Evolutionary conservation across 2,888 invertebrate species (phyloP), one percentile per base, ranked within the genome.

Genomic region (Aleiodes alternator): DNA sequence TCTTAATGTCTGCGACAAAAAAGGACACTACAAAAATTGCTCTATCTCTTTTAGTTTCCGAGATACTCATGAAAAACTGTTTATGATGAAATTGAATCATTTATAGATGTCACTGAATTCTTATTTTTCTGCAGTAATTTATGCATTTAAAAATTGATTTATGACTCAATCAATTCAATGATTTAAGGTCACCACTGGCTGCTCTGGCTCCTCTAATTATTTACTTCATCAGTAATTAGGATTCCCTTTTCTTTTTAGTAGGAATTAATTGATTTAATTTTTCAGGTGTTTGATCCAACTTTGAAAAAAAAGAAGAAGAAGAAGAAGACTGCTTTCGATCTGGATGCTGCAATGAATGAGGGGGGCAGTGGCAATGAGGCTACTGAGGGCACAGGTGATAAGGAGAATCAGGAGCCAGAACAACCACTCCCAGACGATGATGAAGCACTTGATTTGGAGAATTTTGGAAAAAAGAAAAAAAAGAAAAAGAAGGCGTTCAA

Each of bases 251-350:
- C n/a, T n/a, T 23, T 23, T 23, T 1, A 23, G 2, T 23, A 23
- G 23, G 23, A 23, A 72, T 70, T 34, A 38, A 38, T 55, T 34
- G 43, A 50, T 11, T 29, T 4, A 11, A 6, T 68, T 74, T 88
- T 88, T 14, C 84, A 93, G 96, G 93, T 95, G 85, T 97, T 97
- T 90, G 97, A 98, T 91, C 96, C 96, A 34, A 93, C 94, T 80
- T 90, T 97, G 82, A 91, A 92, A 82, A 97, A 97, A 91, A 98
- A 97, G 90, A 97, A 97, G 91, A 98, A 97, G 91, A 98, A 97
- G 92, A 96, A 96, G 94, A 97, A 97, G 95, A 96, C 95, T 85
- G 94, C 95, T 43, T 97, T 98, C 87, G 97, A 97, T 89, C 92
- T 97, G 83, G 97, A 97, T 89, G 94, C 96, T 48, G 96, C 95